phyloP scores from a whole-genome alignment of 2,113 vertebrate species.

The Poecilia latipinna region DNA sequence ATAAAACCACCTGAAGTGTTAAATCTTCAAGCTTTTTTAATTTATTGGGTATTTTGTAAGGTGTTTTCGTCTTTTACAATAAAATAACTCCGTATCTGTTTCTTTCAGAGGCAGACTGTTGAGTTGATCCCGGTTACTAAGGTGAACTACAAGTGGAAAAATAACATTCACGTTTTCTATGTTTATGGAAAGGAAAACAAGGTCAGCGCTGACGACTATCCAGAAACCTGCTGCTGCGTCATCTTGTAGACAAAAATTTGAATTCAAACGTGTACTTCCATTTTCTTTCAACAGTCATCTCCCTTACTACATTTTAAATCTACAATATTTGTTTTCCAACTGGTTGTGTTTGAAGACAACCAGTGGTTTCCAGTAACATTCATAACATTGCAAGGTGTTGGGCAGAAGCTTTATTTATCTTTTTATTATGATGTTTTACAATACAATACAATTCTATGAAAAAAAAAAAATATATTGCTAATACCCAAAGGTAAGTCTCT shows the following conservation, averaged over 20 bases:
- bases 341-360: neutral
- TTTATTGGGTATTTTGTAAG: rapidly evolving
- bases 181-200: conserved; percentile 81
- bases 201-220: conserved; percentile 76
- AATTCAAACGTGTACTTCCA: neutral
- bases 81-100: neutral
- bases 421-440: neutral
- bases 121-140: conserved; percentile 84
- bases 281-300: neutral
- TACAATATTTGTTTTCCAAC: neutral
- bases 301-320: neutral
- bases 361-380: neutral
- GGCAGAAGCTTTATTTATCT: neutral
- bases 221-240: conserved; percentile 81
- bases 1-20: neutral
- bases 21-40: neutral
- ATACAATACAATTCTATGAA: neutral
- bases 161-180: conserved; percentile 63
- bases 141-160: conserved; percentile 82
- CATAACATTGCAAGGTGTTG: neutral
- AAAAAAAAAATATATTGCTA: no score
- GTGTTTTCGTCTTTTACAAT: neutral
- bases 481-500: neutral
- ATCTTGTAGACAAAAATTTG: conserved; percentile 43
- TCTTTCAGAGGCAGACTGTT: conserved; percentile 79